These are phyloP conservation scores for Brachionichthys hirsutus DNA, from an alignment of 2,113 vertebrate species.

Conservation along the genomic window DNA sequence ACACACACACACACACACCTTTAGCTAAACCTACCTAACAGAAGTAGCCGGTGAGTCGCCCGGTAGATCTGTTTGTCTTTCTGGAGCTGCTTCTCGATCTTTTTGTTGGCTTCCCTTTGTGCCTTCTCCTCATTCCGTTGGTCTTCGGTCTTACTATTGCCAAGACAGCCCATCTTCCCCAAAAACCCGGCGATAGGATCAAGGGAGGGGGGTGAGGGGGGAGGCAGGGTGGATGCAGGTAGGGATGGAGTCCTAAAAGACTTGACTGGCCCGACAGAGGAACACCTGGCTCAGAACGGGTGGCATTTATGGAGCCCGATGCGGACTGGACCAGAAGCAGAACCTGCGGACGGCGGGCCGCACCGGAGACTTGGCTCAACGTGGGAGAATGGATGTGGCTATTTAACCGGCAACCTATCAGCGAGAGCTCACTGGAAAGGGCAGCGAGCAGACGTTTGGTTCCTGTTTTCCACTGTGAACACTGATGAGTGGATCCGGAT, in stretches of 20 bases:
- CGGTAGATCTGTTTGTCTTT: slow-evolving; percentile 96
- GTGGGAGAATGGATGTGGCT: slow-evolving; percentile 38
- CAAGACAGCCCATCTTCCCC: slow-evolving; percentile 89
- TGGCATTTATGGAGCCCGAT: slow-evolving; percentile 72
- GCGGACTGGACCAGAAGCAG: slow-evolving; percentile 33
- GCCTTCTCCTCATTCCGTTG: slow-evolving; percentile 93
- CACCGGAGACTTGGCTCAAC: slow-evolving; percentile 33
- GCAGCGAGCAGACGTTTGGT: slow-evolving; percentile 57
- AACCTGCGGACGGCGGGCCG: slow-evolving; percentile 27
- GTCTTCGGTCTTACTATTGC: slow-evolving; percentile 95
- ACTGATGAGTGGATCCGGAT: slow-evolving; percentile 41
- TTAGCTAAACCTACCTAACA: slow-evolving; percentile 83
- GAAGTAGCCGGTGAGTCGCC: slow-evolving; percentile 90
- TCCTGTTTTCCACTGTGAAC: slow-evolving; percentile 69
- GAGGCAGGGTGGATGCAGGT: slow-evolving; percentile 24
- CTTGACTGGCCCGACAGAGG: slow-evolving; percentile 66
- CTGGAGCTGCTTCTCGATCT: slow-evolving; percentile 94
- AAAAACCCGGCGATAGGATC: slow-evolving; percentile 64
- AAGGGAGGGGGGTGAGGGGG: slow-evolving; percentile 62
- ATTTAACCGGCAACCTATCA: slow-evolving; percentile 48
- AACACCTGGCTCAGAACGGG: slow-evolving; percentile 70
- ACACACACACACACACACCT: neutral
- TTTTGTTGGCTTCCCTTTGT: slow-evolving; percentile 92
- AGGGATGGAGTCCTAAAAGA: slow-evolving; percentile 62
- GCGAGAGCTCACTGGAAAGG: slow-evolving; percentile 38